Evolutionary conservation across 2,113 vertebrate species (phyloP), one percentile per base, ranked within the genome.

Genomic region (Cyrtonyx montezumae): DNA sequence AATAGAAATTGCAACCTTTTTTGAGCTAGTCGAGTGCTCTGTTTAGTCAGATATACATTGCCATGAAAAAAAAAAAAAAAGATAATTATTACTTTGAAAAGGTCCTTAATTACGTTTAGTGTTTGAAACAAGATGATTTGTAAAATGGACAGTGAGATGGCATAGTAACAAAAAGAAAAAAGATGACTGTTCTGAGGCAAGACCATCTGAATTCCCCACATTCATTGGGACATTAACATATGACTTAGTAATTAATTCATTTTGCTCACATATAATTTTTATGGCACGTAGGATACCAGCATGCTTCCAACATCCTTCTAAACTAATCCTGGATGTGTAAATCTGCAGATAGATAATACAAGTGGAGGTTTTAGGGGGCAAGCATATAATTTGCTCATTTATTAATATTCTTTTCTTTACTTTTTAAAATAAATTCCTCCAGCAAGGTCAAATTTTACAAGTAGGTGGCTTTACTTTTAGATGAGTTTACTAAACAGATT

Each of bases 11-110:
- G 67, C 17, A 42, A 37, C 8, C 28, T 69, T 78, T 78, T 63
- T 8, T 90, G 40, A 59, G 16, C 8, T 5, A 82, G 28, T 43
- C 76, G 68, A 30, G 45, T 83, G 46, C 19, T 74, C 32, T 69
- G 13, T 88, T 94, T 88, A 9, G 51, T 62, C 4, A 0, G 28
- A 68, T 81, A 49, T 14, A 23, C 51, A 59, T 45, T 69, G 43
- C 53, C 49, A 63, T 55, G 28, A 63, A 14, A 51, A 63, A 40
- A n/a, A 49, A 62, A 65, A 9, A 55, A 55, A 3, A 15, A 79
- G 36, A 76, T 91, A 32, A 89, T 93, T 91, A 78, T 82, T 88
- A 49, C 68, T 84, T 91, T 90, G 30, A 82, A 93, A 92, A 88
- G 30, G 26, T 68, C 58, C 28, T 89, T 84, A 93, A 93, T 87